Evolutionary conservation across 2,797 vertebrate species (phyloP), one percentile per base, ranked within the genome.

Genomic region (Kryptopterus vitreolus): DNA sequence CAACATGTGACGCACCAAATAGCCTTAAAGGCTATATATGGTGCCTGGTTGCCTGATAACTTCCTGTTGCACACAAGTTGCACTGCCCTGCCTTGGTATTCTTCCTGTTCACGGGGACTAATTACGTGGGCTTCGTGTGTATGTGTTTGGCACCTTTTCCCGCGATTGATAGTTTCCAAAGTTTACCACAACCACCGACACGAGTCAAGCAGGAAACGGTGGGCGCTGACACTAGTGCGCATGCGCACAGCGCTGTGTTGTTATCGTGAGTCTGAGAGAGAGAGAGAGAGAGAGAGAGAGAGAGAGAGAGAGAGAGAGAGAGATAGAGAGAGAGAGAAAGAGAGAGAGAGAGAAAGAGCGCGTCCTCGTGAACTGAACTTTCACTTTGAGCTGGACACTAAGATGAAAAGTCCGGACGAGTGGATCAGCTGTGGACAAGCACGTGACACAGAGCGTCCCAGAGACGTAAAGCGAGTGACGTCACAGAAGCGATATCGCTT

Each of bases 231-330:
- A 48, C 1, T 52, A 70, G 70, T 76, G 83, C 82, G 86, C 86
- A 86, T 85, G 86, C 83, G 86, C 77, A 33, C 79, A 84, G 83
- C 84, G 73, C 74, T 50, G 57, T 80, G 83, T 82, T 81, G 83
- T 83, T 85, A 33, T 86, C 82, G 63, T 46, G 50, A 63, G 52
- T 2, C 48, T 26, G 10, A 12, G 55, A 3, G 35, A 13, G 33
- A 13, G 61, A 43, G 12, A 13, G 33, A 26, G 26, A 46, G 33
- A 53, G 76, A 65, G 16, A 59, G 29, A 68, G 71, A 22, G 52
- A n/a, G n/a, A n/a, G n/a, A n/a, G n/a, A n/a, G 38, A 20, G 52
- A 20, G 52, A 20, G 12, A 53, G 18, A 53, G 16, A 18, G 12
- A 53, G 2, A 4, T 4, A n/a, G 20, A 9, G 53, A 7, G 33